These are phyloP conservation scores for Hyposoter didymator DNA, from an alignment of 2,888 invertebrate species.

Conservation along the genomic window DNA sequence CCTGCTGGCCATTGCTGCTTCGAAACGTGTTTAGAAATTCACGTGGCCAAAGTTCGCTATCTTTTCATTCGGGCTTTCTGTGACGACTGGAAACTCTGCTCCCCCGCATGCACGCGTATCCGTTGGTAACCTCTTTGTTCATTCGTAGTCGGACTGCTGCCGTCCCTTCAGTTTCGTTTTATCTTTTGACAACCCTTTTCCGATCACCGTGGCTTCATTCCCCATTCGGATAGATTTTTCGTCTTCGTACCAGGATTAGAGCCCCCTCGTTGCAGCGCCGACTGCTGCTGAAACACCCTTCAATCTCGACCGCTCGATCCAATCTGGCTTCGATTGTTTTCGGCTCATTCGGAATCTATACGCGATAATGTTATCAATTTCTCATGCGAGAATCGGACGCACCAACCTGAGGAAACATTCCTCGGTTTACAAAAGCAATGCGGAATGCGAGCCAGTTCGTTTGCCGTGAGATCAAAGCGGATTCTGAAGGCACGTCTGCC, in stretches of 20 bases:
- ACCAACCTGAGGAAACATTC: background rate
- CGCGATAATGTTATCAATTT: slow-evolving; percentile 1
- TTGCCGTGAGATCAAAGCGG: background rate
- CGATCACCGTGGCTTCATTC: slow-evolving; percentile 35
- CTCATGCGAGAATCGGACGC: background rate
- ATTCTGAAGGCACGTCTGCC: background rate
- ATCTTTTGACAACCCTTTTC: slow-evolving; percentile 39
- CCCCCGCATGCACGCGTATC: slow-evolving; percentile 66
- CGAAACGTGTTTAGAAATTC: background rate
- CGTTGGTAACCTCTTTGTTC: slow-evolving; percentile 55
- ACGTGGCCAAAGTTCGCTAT: slow-evolving; percentile 9
- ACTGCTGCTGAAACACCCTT: slow-evolving; percentile 69
- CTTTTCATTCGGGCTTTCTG: slow-evolving; percentile 1
- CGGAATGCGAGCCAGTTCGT: background rate
- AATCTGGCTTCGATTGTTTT: slow-evolving; percentile 36
- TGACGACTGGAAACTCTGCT: slow-evolving; percentile 56
- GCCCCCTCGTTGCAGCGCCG: slow-evolving; percentile 75
- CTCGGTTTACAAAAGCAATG: background rate
- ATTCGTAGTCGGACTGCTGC: slow-evolving; percentile 27
- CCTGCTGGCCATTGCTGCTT: background rate
- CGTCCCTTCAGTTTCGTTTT: slow-evolving; percentile 36
- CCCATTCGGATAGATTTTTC: slow-evolving; percentile 55
- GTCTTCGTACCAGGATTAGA: slow-evolving; percentile 63
- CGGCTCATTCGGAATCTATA: background rate
- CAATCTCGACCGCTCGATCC: slow-evolving; percentile 24